These are phyloP conservation scores for Drosophila peninsularis DNA, from an alignment of 2,888 invertebrate genomes.

Conservation along the genomic window DNA sequence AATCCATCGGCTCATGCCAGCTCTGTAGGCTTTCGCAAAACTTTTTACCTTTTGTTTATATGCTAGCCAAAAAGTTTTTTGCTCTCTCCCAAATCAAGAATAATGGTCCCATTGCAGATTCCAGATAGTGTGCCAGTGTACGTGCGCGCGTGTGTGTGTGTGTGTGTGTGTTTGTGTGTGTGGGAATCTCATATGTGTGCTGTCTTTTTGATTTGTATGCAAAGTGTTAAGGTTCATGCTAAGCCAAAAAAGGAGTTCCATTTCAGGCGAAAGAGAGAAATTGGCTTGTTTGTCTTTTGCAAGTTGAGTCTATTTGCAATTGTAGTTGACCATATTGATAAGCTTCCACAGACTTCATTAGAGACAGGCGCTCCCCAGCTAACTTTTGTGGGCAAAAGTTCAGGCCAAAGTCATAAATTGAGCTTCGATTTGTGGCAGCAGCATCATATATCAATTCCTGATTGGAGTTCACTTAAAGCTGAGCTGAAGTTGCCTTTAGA, in stretches of 20 bases:
- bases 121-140: conserved; percentile 34
- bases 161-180: conserved; percentile 20
- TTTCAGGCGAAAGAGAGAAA: conserved; percentile 57
- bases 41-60: conserved; percentile 72
- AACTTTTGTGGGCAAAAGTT: conserved; percentile 51
- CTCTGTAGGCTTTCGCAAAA: conserved; percentile 56
- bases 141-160: conserved; percentile 14
- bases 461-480: neutral
- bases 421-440: conserved; percentile 42
- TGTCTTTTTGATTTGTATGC: conserved; percentile 76
- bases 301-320: conserved; percentile 55
- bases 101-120: conserved; percentile 76
- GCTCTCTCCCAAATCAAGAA: conserved; percentile 66
- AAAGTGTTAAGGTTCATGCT: conserved; percentile 71
- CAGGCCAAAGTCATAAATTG: conserved; percentile 36
- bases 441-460: conserved; percentile 12
- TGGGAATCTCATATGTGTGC: conserved; percentile 35
- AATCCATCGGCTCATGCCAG: conserved; percentile 63
- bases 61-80: conserved; percentile 59
- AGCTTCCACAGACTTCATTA: conserved; percentile 68
- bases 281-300: conserved; percentile 63
- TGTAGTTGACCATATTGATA: conserved; percentile 76
- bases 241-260: conserved; percentile 61
- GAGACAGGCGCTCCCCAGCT: conserved; percentile 32
- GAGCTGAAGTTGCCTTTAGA: neutral